These are phyloP conservation scores for Limnephilus auricula DNA, from an alignment of 2,888 invertebrate genomes.

Conservation along the genomic window DNA sequence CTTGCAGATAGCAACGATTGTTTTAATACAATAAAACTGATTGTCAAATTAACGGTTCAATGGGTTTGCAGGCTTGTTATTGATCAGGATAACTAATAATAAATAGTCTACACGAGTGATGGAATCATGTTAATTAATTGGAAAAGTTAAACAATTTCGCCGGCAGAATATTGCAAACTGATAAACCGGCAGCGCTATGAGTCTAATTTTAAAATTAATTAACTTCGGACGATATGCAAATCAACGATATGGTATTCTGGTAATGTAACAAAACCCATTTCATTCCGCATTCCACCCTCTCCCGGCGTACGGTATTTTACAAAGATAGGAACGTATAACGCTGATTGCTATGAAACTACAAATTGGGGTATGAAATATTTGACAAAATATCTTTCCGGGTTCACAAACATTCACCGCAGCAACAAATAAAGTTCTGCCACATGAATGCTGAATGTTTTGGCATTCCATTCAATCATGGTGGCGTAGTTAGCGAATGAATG, in stretches of 20 bases:
- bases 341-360: slow-evolving; percentile 50
- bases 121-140: background rate
- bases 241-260: slow-evolving; percentile 58
- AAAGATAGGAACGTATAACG: slow-evolving; percentile 42
- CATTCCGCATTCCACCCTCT: slow-evolving; percentile 43
- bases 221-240: slow-evolving; percentile 62
- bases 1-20: background rate
- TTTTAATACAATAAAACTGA: background rate
- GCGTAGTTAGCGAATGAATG: background rate
- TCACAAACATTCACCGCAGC: background rate
- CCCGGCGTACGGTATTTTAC: slow-evolving; percentile 28
- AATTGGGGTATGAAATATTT: slow-evolving; percentile 37
- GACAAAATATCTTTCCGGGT: background rate
- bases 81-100: background rate
- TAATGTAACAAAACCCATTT: slow-evolving; percentile 50
- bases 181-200: slow-evolving; percentile 51
- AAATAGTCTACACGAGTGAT: background rate
- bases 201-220: slow-evolving; percentile 65
- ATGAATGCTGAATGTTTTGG: background rate
- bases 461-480: background rate
- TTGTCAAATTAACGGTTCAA: background rate
- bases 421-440: background rate
- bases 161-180: slow-evolving; percentile 31
- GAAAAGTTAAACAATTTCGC: slow-evolving; percentile 8
- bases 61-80: background rate